Conservation (phyloP, 1,140 invertebrate genomes). For the Hesperophylax magnus region DNA sequence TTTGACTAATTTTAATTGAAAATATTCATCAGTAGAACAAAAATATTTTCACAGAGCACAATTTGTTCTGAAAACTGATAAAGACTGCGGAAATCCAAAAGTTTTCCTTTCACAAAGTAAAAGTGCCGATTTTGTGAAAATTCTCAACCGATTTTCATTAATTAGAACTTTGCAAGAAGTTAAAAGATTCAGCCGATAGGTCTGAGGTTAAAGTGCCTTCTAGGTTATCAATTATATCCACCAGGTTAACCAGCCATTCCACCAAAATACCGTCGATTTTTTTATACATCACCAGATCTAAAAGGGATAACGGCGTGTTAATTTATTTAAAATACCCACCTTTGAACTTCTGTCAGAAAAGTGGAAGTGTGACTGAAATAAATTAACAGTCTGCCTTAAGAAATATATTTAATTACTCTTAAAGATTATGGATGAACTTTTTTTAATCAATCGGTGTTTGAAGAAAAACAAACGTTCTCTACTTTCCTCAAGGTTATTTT, state of each 20-base stretch:
- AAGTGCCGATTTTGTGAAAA: slow-evolving; percentile 22
- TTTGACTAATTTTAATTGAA: not conserved
- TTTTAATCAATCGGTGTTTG: no score
- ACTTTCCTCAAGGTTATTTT: no score
- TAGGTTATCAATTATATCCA: slow-evolving; percentile 35
- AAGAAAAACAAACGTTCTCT: no score
- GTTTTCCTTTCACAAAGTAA: slow-evolving; percentile 25
- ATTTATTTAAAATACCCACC: no score
- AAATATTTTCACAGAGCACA: not conserved
- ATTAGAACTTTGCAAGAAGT: slow-evolving; percentile 43
- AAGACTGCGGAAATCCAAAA: slow-evolving; percentile 11
- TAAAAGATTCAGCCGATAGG: slow-evolving; percentile 34
- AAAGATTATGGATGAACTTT: no score
- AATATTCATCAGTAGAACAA: not conserved
- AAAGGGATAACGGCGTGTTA: no score
- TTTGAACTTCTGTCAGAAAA: no score
- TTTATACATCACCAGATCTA: not conserved
- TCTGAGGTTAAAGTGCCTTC: slow-evolving; percentile 31
- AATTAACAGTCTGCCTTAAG: no score
- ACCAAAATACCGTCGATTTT: not conserved
- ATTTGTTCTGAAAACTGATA: slow-evolving; percentile 13
- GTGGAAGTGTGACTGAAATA: no score
- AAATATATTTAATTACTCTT: no score
- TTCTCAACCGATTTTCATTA: slow-evolving; percentile 42
- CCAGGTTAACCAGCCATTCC: slow-evolving; percentile 33